A percentile compares a stretch with the other conserved stretches of the same genome.
Evolutionary conservation across 2,888 invertebrate genomes (phyloP).

Genomic region (Mythimna impura): DNA sequence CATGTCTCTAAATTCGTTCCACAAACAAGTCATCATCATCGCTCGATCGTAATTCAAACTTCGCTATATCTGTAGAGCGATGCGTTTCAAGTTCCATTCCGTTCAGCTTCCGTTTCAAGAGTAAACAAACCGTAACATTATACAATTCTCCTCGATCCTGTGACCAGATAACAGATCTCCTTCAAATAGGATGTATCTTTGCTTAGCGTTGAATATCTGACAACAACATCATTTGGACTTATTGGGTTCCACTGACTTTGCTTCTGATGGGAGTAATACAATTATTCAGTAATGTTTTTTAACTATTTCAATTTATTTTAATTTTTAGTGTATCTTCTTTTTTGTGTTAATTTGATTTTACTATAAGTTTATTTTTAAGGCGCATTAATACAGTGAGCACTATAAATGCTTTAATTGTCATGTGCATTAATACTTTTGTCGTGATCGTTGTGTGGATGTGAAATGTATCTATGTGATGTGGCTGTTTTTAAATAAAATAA

Average conservation of each 20-base stretch:
- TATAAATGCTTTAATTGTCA: too few relatives aligned
- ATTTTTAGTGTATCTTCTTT: too few relatives aligned
- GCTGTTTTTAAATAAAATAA: too few relatives aligned
- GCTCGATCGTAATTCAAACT: not conserved
- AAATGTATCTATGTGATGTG: too few relatives aligned
- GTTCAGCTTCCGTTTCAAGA: constrained; percentile 24
- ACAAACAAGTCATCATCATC: not conserved
- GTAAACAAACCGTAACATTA: constrained; percentile 55
- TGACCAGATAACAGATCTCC: constrained; percentile 40
- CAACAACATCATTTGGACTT: constrained; percentile 12
- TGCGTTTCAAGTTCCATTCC: constrained; percentile 28
- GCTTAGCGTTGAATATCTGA: constrained; percentile 23
- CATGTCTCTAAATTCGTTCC: not conserved
- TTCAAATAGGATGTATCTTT: constrained; percentile 44
- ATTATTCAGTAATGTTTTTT: too few relatives aligned
- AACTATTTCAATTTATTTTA: too few relatives aligned
- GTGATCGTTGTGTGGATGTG: too few relatives aligned
- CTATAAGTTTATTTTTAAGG: too few relatives aligned
- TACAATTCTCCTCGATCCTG: constrained; percentile 32
- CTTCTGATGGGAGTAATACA: too few relatives aligned
- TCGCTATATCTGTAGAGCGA: constrained; percentile 11
- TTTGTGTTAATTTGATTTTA: too few relatives aligned
- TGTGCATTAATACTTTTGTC: too few relatives aligned
- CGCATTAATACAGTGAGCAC: too few relatives aligned
- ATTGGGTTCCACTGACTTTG: not conserved